These are phyloP conservation scores for Neomonachus schauinslandi DNA, from an alignment of 2,113 vertebrate species.

Conservation along the genomic window DNA sequence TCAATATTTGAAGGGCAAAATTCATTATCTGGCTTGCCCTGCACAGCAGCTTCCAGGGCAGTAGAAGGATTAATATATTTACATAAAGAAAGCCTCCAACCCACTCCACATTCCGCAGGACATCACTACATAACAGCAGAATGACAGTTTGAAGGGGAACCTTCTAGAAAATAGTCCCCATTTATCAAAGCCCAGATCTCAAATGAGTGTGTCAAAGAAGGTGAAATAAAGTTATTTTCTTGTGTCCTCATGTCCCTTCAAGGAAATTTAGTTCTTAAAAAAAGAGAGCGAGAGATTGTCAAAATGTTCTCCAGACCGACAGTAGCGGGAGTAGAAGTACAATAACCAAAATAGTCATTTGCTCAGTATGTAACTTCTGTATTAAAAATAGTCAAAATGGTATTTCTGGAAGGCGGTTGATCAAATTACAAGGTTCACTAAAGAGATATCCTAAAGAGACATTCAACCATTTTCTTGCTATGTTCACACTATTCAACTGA, in stretches of 20 bases:
- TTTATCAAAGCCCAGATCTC: not conserved
- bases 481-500: constrained; percentile 77
- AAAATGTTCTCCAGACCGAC: constrained; percentile 7
- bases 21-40: constrained; percentile 46
- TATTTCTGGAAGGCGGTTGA: constrained; percentile 79
- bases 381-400: constrained; percentile 74
- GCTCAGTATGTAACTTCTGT: constrained; percentile 58
- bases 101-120: not conserved
- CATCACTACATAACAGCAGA: not conserved
- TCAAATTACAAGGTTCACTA: constrained; percentile 74
- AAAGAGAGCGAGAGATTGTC: constrained; percentile 6
- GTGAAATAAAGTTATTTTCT: constrained; percentile 52
- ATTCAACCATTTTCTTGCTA: constrained; percentile 73
- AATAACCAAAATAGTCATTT: constrained; percentile 59
- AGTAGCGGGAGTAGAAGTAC: constrained; percentile 31
- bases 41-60: not conserved
- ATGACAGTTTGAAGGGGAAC: not conserved
- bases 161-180: constrained; percentile 47
- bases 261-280: constrained; percentile 25
- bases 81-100: constrained; percentile 40
- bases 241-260: not conserved
- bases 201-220: constrained; percentile 41
- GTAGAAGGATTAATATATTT: constrained; percentile 61
- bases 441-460: constrained; percentile 74
- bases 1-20: constrained; percentile 60